Conservation (phyloP, 1,140 invertebrate species). For the Brachionus paranguensis region DNA sequence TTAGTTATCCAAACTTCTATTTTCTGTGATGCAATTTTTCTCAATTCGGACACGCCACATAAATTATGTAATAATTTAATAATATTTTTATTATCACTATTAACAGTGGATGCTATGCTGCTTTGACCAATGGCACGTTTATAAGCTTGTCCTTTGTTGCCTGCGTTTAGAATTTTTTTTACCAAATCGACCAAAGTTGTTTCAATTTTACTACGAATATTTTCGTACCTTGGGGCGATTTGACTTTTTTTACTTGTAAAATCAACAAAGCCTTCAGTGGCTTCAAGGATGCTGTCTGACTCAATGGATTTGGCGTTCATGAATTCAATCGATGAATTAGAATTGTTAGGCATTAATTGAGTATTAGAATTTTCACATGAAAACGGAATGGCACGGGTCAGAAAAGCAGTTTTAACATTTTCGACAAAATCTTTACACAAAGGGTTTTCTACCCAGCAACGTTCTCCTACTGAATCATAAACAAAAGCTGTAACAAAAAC, state of each 20-base stretch:
- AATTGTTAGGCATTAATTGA: background rate
- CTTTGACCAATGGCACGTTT: background rate
- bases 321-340: background rate
- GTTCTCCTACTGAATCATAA: slow-evolving; percentile 84
- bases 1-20: slow-evolving; percentile 91
- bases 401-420: slow-evolving; percentile 81
- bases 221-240: background rate
- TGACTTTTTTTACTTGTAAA: background rate
- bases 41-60: slow-evolving; percentile 76
- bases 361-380: background rate
- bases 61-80: slow-evolving; percentile 74
- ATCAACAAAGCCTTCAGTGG: background rate
- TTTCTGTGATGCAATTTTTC: slow-evolving; percentile 71
- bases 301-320: background rate
- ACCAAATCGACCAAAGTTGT: background rate
- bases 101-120: background rate
- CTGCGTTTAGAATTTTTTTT: background rate
- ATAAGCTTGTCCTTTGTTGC: background rate
- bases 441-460: slow-evolving; percentile 83
- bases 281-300: background rate
- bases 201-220: background rate
- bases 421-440: slow-evolving; percentile 85
- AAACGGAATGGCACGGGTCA: slow-evolving; percentile 67
- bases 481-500: slow-evolving; percentile 68
- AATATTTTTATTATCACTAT: slow-evolving; percentile 63